Conservation (phyloP, 2,888 invertebrate genomes). For the Cinara cedri region DNA sequence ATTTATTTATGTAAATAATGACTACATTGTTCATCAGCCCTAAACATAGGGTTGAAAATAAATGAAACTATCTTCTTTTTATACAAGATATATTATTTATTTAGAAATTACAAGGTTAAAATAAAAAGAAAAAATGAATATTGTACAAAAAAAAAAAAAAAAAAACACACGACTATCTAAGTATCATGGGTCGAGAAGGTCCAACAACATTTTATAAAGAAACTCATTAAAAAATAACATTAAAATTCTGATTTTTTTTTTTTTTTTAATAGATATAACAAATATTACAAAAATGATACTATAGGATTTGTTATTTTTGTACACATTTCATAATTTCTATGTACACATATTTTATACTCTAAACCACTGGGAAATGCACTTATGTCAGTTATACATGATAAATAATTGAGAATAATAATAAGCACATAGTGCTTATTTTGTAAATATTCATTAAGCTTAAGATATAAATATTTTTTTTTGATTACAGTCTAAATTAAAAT, state of each 20-base stretch:
- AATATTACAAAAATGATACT: slow-evolving; percentile 54
- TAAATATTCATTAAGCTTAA: slow-evolving; percentile 52
- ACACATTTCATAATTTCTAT: slow-evolving; percentile 52
- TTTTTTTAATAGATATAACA: slow-evolving; percentile 48
- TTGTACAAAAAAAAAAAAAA: slow-evolving; percentile 50
- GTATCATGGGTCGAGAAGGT: slow-evolving; percentile 34
- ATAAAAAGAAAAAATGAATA: slow-evolving; percentile 48
- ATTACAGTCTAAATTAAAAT: slow-evolving; percentile 54
- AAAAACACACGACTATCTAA: slow-evolving; percentile 42
- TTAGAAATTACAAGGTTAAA: slow-evolving; percentile 51
- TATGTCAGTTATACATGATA: slow-evolving; percentile 50
- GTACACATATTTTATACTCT: slow-evolving; percentile 53
- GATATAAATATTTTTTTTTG: slow-evolving; percentile 47
- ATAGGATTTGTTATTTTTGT: slow-evolving; percentile 51
- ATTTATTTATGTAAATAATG: slow-evolving; percentile 30
- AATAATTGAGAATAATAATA: slow-evolving; percentile 46
- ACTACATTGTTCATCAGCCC: slow-evolving; percentile 21
- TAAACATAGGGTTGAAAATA: slow-evolving; percentile 24
- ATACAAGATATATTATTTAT: slow-evolving; percentile 50
- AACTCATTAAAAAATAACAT: slow-evolving; percentile 54
- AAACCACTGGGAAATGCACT: slow-evolving; percentile 43
- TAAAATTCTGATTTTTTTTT: slow-evolving; percentile 51
- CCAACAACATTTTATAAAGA: slow-evolving; percentile 55
- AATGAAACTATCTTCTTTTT: slow-evolving; percentile 45
- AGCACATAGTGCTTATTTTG: slow-evolving; percentile 35